These are phyloP conservation scores for Piezodorus guildinii DNA, from an alignment of 1,140 invertebrate genomes.

Conservation along the genomic window DNA sequence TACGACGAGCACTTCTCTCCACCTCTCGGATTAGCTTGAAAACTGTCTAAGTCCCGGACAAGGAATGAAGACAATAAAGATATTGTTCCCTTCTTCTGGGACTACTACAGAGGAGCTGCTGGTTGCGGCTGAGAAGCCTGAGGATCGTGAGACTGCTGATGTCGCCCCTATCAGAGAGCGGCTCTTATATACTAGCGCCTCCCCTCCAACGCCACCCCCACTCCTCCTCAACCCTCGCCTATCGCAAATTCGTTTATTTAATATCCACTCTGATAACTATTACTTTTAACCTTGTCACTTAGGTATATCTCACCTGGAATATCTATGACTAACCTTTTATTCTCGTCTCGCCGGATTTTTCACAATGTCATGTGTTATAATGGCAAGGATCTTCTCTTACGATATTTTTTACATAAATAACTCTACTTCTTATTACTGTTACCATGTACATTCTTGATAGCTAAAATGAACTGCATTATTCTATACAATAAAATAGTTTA, in stretches of 20 bases:
- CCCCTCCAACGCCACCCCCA: not conserved
- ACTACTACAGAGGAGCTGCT: not conserved
- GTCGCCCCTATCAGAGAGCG: not conserved
- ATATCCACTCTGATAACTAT: constrained; percentile 1
- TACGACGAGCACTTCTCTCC: not conserved
- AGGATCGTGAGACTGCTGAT: constrained; percentile 10
- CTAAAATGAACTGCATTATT: too few species aligned
- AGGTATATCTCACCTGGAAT: too few species aligned
- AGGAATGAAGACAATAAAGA: not conserved
- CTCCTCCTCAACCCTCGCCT: not conserved
- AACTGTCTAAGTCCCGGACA: not conserved
- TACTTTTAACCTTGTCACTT: constrained; percentile 9
- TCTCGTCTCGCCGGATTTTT: too few species aligned
- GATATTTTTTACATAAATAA: too few species aligned
- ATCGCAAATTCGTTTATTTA: constrained; percentile 2
- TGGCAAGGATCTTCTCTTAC: too few species aligned
- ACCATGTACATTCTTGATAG: too few species aligned
- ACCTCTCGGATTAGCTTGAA: not conserved
- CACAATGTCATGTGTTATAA: too few species aligned
- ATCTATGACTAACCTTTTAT: too few species aligned
- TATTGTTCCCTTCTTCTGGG: not conserved
- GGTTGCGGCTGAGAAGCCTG: not conserved
- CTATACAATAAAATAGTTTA: too few species aligned
- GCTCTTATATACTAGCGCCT: not conserved
- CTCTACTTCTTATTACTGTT: too few species aligned